A percentile compares a stretch with the other conserved stretches of the same genome.
Evolutionary conservation across 2,797 vertebrate species (phyloP).

Genomic region (Sebastes alutus): DNA sequence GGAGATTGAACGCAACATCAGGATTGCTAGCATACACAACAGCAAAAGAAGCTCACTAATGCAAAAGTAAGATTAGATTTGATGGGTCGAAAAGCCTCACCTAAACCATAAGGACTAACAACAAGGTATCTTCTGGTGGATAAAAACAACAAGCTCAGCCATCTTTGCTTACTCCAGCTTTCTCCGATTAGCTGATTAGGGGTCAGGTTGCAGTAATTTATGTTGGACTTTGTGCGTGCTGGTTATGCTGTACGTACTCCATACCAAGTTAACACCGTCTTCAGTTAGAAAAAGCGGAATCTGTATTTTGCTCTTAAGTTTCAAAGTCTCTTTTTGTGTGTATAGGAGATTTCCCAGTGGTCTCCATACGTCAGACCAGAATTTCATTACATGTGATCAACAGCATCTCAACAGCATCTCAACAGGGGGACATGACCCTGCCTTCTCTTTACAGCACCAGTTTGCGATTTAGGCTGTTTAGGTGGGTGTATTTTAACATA

Average conservation of each 20-base stretch:
- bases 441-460: not conserved
- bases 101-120: not conserved
- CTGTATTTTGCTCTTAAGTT: not conserved
- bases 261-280: not conserved
- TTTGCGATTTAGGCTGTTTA: constrained; percentile 23
- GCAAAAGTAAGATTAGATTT: not conserved
- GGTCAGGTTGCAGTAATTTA: not conserved
- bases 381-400: constrained; percentile 28
- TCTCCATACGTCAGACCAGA: not conserved
- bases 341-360: not conserved
- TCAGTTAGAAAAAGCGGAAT: not conserved
- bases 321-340: not conserved
- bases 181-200: not conserved
- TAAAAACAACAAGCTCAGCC: not conserved
- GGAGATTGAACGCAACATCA: not conserved
- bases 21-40: not conserved
- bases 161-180: not conserved
- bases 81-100: not conserved
- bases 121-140: no score
- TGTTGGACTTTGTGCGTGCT: not conserved
- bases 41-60: not conserved
- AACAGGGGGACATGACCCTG: not conserved
- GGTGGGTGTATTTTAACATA: not conserved
- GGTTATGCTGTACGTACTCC: not conserved
- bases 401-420: constrained; percentile 16